A percentile compares a stretch with the other conserved stretches of the same genome.
Evolutionary conservation across 2,888 invertebrate genomes (phyloP).

Genomic region (Petrophora chlorosata): DNA sequence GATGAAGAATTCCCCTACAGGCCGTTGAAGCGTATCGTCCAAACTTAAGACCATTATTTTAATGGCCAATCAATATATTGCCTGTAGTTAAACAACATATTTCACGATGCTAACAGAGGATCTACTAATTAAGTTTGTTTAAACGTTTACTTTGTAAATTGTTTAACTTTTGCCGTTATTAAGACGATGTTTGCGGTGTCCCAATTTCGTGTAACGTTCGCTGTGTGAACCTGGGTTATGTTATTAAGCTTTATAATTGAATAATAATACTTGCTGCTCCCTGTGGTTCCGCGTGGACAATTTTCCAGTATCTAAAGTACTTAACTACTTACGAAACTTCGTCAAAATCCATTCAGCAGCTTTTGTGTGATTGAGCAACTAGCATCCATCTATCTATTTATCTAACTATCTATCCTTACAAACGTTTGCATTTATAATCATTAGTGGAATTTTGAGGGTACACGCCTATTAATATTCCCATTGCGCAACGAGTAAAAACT

Average conservation of each 20-base stretch:
- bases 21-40: conserved; percentile 64
- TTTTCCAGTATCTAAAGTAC: no score
- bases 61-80: conserved; percentile 76
- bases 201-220: conserved; percentile 49
- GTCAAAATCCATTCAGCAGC: no score
- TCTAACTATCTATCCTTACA: no score
- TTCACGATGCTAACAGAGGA: conserved; percentile 57
- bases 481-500: no score
- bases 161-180: conserved; percentile 71
- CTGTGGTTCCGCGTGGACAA: no score
- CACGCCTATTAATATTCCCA: no score
- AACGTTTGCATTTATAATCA: no score
- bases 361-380: no score
- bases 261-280: no score
- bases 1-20: conserved; percentile 60
- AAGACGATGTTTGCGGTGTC: conserved; percentile 63
- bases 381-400: no score
- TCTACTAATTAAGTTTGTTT: conserved; percentile 76
- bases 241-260: conserved; percentile 19
- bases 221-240: conserved; percentile 24
- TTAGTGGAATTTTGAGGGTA: no score
- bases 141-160: conserved; percentile 77
- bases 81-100: conserved; percentile 68
- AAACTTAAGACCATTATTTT: conserved; percentile 72
- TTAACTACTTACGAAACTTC: no score